Conservation (phyloP, 2,888 invertebrate genomes). For the Tetramorium bicarinatum region DNA sequence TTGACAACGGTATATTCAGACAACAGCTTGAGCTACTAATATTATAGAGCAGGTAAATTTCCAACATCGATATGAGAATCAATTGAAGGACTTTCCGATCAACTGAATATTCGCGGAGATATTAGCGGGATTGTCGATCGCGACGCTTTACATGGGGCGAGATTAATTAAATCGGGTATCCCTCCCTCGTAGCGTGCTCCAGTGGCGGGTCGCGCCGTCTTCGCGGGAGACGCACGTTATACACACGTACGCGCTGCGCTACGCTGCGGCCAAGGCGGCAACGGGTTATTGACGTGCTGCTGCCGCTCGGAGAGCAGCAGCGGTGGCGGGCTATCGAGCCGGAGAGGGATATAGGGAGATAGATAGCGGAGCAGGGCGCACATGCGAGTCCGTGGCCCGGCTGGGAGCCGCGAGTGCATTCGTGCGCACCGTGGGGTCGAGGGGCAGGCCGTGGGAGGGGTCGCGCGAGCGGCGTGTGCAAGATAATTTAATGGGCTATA, state of each 20-base stretch:
- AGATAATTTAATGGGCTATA: conserved; percentile 78
- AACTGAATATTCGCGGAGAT: not conserved
- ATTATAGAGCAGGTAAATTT: not conserved
- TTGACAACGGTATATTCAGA: not conserved
- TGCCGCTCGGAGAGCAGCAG: conserved; percentile 60
- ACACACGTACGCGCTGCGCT: conserved; percentile 10
- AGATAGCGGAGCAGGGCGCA: conserved; percentile 61
- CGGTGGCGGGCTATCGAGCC: conserved; percentile 62
- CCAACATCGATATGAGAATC: not conserved
- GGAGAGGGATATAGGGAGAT: conserved; percentile 69
- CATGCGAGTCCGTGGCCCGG: conserved; percentile 58
- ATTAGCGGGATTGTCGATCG: not conserved
- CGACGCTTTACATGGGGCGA: not conserved
- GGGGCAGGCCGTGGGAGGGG: conserved; percentile 46
- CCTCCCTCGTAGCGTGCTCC: too few relatives aligned
- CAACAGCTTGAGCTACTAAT: not conserved
- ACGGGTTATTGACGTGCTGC: conserved; percentile 77
- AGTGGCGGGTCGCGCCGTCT: conserved; percentile 15
- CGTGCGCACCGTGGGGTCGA: conserved; percentile 35
- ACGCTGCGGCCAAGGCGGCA: conserved; percentile 72
- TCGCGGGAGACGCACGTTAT: conserved; percentile 37
- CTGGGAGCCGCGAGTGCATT: conserved; percentile 59
- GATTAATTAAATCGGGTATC: conserved; percentile 17
- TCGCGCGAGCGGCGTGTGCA: conserved; percentile 63
- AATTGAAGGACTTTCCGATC: not conserved